These are phyloP conservation scores for Ptilonorhynchus violaceus DNA, from an alignment of 2,113 vertebrate species.

Conservation along the genomic window DNA sequence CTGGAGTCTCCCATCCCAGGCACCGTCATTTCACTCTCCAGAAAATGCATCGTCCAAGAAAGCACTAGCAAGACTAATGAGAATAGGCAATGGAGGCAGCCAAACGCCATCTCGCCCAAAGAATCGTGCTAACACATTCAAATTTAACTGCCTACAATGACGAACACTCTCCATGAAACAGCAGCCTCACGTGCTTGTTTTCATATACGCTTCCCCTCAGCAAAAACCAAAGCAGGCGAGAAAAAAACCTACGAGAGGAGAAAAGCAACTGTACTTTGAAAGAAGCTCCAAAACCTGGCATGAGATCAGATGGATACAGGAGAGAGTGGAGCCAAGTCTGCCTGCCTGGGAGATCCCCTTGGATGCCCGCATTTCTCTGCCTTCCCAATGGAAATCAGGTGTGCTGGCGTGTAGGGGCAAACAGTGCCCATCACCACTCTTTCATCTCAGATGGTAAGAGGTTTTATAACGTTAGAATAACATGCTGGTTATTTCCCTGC, in stretches of 20 bases:
- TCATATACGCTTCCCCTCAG: neutral
- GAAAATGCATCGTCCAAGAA: neutral
- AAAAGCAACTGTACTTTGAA: neutral
- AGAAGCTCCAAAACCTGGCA: conserved; percentile 4
- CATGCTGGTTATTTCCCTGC: rapidly evolving
- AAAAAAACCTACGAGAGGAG: neutral
- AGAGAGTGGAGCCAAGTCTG: neutral
- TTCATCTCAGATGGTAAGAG: neutral
- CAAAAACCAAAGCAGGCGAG: neutral
- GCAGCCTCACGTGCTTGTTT: neutral
- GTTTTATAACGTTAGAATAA: neutral
- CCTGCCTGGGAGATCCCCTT: neutral
- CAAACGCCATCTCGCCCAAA: neutral
- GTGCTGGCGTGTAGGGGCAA: neutral
- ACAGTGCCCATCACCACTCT: neutral
- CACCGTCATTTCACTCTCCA: neutral
- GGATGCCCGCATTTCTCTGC: rapidly evolving
- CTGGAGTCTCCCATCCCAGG: neutral
- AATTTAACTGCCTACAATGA: neutral
- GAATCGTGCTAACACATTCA: neutral
- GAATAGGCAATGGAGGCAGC: neutral
- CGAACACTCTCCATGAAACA: neutral
- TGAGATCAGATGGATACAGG: conserved; percentile 2
- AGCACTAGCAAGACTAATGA: neutral
- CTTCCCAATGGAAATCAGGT: neutral